Evolutionary conservation across 1,140 invertebrate genomes (phyloP).

Genomic region (Micrasema minimum): DNA sequence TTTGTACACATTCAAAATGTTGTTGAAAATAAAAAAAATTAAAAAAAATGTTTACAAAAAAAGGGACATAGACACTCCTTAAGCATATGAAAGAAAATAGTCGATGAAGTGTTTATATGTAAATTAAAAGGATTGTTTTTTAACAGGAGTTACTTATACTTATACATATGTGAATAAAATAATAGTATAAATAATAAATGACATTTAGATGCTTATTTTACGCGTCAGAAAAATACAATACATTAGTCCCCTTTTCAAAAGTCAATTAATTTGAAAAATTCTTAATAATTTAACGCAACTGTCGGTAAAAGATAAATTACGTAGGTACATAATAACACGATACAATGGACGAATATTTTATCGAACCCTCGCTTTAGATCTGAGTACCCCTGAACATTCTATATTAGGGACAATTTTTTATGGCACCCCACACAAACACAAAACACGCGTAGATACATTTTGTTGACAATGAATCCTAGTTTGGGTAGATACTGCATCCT

Average conservation of each 20-base stretch:
- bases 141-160: no score
- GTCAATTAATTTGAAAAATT: slow-evolving; percentile 2
- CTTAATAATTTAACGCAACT: background rate
- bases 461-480: slow-evolving; percentile 26
- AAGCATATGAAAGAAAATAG: no score
- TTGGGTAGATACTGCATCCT: background rate
- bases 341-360: background rate
- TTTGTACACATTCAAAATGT: no score
- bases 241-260: background rate
- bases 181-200: no score
- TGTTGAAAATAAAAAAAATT: no score
- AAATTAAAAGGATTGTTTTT: no score
- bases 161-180: no score
- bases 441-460: slow-evolving; percentile 34
- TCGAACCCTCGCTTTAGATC: background rate
- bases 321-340: background rate
- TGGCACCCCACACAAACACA: slow-evolving; percentile 21
- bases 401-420: slow-evolving; percentile 18
- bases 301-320: background rate
- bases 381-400: background rate
- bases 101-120: no score
- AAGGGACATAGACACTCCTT: no score
- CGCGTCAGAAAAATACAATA: no score
- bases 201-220: no score
- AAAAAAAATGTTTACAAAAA: no score